Evolutionary conservation across 2,113 vertebrate species (phyloP).

Genomic region (Mobula birostris): DNA sequence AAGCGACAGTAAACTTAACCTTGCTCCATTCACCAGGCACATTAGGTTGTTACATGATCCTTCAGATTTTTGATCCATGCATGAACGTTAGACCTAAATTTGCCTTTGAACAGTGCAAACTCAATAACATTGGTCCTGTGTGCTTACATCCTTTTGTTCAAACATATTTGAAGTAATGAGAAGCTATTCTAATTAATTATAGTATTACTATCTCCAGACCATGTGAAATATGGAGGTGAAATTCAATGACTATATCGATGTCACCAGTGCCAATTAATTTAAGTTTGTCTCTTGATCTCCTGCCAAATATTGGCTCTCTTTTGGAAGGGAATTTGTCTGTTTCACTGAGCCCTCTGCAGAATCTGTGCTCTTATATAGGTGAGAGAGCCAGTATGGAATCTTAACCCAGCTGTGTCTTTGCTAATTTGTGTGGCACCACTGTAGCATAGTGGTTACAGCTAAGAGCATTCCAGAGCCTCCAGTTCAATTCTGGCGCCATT

Average conservation of each 20-base stretch:
- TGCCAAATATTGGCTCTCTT: background rate
- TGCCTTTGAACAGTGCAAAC: background rate
- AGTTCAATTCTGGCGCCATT: too few species aligned
- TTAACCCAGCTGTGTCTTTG: background rate
- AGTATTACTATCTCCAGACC: background rate
- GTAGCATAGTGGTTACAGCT: too few species aligned
- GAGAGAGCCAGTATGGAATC: background rate
- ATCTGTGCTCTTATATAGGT: background rate
- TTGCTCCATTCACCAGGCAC: background rate
- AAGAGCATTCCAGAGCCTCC: too few species aligned
- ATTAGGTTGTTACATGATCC: background rate
- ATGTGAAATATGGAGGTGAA: background rate
- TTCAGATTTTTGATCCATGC: too few species aligned
- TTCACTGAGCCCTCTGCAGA: background rate
- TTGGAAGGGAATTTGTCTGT: background rate
- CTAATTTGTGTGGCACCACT: too few species aligned
- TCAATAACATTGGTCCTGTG: background rate
- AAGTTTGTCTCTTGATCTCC: background rate
- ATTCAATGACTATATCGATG: background rate
- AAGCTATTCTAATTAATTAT: background rate
- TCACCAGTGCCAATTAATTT: background rate
- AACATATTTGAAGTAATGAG: background rate
- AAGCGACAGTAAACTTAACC: background rate
- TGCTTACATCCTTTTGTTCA: background rate
- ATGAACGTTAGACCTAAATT: too few species aligned